These are phyloP conservation scores for Barypeithes pellucidus DNA, from an alignment of 2,888 invertebrate species.

Conservation along the genomic window DNA sequence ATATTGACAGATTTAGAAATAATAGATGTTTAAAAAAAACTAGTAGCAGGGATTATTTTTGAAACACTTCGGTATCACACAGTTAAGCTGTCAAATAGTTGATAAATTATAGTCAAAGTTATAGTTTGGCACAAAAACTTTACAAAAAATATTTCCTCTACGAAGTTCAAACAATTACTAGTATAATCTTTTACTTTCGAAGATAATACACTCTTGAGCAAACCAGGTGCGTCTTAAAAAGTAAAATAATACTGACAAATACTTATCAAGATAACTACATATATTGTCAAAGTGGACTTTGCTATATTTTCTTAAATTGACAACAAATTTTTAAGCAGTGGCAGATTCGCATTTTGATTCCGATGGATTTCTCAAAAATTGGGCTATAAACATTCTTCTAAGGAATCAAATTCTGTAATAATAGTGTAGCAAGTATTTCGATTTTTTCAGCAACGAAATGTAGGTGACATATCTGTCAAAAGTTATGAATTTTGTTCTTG, in stretches of 20 bases:
- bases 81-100: not conserved
- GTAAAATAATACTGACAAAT: slow-evolving; percentile 40
- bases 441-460: too few relatives aligned
- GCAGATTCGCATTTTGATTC: too few relatives aligned
- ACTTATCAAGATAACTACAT: slow-evolving; percentile 25
- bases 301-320: slow-evolving; percentile 36
- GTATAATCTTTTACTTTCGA: slow-evolving; percentile 16
- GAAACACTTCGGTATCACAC: slow-evolving; percentile 13
- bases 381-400: too few relatives aligned
- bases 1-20: slow-evolving; percentile 12
- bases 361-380: too few relatives aligned
- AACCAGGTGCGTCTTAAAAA: slow-evolving; percentile 37
- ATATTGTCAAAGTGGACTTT: slow-evolving; percentile 41
- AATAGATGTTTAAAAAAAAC: not conserved
- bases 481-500: too few relatives aligned
- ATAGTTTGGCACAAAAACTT: slow-evolving; percentile 10
- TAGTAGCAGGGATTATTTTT: not conserved
- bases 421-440: too few relatives aligned
- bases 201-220: slow-evolving; percentile 38
- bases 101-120: slow-evolving; percentile 2
- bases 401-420: too few relatives aligned
- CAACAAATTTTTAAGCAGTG: slow-evolving; percentile 14
- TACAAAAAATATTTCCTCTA: slow-evolving; percentile 9
- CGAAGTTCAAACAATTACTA: slow-evolving; percentile 14
- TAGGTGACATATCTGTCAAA: too few relatives aligned